Evolutionary conservation across 1,140 invertebrate genomes (phyloP).

Genomic region (Wiebesia pumilae): DNA sequence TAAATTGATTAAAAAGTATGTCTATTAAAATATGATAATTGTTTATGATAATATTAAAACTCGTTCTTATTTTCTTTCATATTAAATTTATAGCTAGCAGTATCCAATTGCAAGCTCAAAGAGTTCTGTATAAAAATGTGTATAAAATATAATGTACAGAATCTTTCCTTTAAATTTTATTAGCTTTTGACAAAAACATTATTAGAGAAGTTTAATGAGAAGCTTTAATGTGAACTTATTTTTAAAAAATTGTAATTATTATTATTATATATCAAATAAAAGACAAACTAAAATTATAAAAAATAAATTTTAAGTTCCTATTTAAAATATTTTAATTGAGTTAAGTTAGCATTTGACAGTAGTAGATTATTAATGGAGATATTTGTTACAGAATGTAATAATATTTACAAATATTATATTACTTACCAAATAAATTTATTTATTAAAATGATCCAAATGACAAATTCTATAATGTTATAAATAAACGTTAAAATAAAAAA

Average conservation of each 20-base stretch:
- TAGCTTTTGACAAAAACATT: too few species aligned
- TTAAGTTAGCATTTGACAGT: too few species aligned
- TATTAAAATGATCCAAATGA: background rate
- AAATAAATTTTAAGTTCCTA: too few species aligned
- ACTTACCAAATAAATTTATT: background rate
- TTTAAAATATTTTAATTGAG: too few species aligned
- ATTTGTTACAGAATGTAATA: too few species aligned
- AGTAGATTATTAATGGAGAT: too few species aligned
- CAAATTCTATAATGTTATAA: background rate
- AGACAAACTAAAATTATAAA: too few species aligned
- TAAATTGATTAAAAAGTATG: background rate
- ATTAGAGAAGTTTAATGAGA: too few species aligned
- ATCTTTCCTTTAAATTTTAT: background rate
- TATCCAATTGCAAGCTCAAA: background rate
- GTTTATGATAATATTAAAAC: background rate
- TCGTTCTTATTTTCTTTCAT: background rate
- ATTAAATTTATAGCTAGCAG: background rate
- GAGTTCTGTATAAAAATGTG: background rate
- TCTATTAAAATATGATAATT: too few species aligned
- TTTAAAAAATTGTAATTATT: background rate
- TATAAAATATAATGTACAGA: background rate
- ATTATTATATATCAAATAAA: background rate
- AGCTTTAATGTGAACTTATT: too few species aligned
- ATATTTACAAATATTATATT: too few species aligned
- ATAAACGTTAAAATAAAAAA: background rate